Base-by-base conservation (phyloP, 2,888 invertebrate species). In the Pyrrhosoma nymphula region DNA sequence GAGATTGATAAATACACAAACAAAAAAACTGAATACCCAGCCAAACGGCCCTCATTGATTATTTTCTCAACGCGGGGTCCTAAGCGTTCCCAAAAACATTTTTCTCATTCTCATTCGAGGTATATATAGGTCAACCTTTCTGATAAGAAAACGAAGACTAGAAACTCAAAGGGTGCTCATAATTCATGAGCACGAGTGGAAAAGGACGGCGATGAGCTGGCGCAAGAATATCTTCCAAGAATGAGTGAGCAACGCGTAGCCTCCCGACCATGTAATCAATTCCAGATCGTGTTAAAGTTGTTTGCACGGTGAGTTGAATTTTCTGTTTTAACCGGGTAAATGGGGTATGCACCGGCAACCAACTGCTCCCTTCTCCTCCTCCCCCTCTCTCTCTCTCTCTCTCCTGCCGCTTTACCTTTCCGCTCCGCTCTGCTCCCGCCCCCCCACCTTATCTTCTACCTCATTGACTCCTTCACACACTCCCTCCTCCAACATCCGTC, bases 111-210 rank as follows among this genome's bases (percentile, higher is more conserved):
- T n/a, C 69, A 26, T n/a, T n/a, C 69, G 20, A 4, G 69, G 69
- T 69, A 69, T 69, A 69, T 69, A 69, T 69, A 69, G 69, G 69
- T 69, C n/a, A n/a, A n/a, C 69, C 69, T 69, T 69, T 69, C n/a
- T 14, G 69, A 69, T 69, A 69, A n/a, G 69, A 69, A 69, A 69
- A 69, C 69, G 12, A 69, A n/a, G 69, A n/a, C n/a, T 23, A n/a
- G 20, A 60, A 60, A 69, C 69, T 60, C 60, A 60, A 18, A n/a
- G n/a, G n/a, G 69, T n/a, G 69, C 69, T n/a, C 69, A 69, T 69
- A 69, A 26, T 69, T 69, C n/a, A 69, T 12, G 69, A 10, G 69
- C n/a, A 69, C 26, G 69, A 4, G 8, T 26, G n/a, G n/a, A n/a
- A n/a, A n/a, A n/a, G 69, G n/a, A 12, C 69, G n/a, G 26, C n/a